These are phyloP conservation scores for Euclidia mi DNA, from an alignment of 2,888 invertebrate species.

Conservation along the genomic window DNA sequence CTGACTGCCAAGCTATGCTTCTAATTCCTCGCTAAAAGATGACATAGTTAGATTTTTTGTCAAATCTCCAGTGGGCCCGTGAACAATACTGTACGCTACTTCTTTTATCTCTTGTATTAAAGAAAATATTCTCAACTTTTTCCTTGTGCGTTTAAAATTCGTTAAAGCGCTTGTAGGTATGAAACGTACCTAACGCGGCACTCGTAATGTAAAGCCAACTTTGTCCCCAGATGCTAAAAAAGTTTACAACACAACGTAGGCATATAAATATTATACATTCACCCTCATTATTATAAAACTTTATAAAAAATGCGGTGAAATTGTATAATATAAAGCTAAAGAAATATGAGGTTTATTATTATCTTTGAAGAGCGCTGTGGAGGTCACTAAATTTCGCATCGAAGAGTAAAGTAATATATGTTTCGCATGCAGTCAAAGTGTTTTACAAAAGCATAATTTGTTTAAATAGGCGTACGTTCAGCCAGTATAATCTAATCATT, in stretches of 20 bases:
- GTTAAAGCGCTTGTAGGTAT: slow-evolving; percentile 45
- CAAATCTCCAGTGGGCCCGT: slow-evolving; percentile 52
- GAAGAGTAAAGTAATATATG: too few relatives aligned
- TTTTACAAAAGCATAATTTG: too few relatives aligned
- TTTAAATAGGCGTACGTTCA: too few relatives aligned
- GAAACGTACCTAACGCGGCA: slow-evolving; percentile 39
- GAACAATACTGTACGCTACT: slow-evolving; percentile 51
- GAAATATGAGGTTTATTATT: slow-evolving; percentile 24
- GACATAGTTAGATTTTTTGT: slow-evolving; percentile 54
- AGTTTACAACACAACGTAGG: slow-evolving; percentile 50
- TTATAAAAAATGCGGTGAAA: slow-evolving; percentile 44
- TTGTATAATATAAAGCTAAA: slow-evolving; percentile 31
- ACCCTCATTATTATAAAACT: slow-evolving; percentile 43
- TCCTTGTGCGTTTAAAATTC: slow-evolving; percentile 40
- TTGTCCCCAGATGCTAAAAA: slow-evolving; percentile 56
- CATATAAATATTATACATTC: slow-evolving; percentile 46
- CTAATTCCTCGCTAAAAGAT: slow-evolving; percentile 59
- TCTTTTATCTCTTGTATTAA: slow-evolving; percentile 53
- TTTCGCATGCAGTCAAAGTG: too few relatives aligned
- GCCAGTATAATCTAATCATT: too few relatives aligned
- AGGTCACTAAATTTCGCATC: too few relatives aligned
- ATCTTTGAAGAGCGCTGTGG: neutral
- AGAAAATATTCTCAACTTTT: slow-evolving; percentile 42
- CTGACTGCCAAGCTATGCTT: slow-evolving; percentile 63
- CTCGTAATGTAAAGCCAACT: slow-evolving; percentile 49